Evolutionary conservation across 92 coral and sea anemone species (phyloP).

Genomic region (Anthopleura xanthogrammica): DNA sequence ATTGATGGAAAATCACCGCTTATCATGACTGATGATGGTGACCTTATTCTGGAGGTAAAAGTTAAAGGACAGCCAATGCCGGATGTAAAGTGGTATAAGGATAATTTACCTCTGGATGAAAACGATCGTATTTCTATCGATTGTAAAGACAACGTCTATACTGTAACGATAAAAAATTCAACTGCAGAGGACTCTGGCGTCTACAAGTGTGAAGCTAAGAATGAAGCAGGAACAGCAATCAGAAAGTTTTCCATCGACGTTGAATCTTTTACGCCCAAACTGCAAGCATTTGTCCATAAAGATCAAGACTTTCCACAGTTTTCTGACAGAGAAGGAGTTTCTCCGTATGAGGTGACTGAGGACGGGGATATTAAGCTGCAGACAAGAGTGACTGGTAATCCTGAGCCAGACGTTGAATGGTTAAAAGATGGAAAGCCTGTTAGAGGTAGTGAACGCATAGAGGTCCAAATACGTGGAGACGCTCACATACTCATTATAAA

Average conservation of each 20-base stretch:
- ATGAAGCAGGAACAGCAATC: slow-evolving; percentile 66
- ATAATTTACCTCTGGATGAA: slow-evolving; percentile 63
- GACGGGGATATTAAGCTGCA: slow-evolving; percentile 66
- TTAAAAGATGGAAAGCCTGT: slow-evolving; percentile 74
- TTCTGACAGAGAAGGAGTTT: slow-evolving; percentile 48
- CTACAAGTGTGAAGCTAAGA: slow-evolving; percentile 80
- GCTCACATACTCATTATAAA: slow-evolving; percentile 62
- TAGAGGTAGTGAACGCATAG: slow-evolving; percentile 26
- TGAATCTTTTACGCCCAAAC: slow-evolving; percentile 46
- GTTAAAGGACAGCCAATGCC: slow-evolving; percentile 73
- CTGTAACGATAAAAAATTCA: slow-evolving; percentile 63
- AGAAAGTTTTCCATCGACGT: slow-evolving; percentile 65
- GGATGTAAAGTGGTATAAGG: slow-evolving; percentile 72
- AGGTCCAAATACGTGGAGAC: slow-evolving; percentile 51
- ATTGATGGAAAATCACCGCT: slow-evolving; percentile 48
- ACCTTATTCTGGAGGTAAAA: slow-evolving; percentile 74
- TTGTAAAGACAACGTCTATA: slow-evolving; percentile 62
- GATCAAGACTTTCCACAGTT: slow-evolving; percentile 61
- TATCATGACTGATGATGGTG: slow-evolving; percentile 80
- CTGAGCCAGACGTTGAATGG: slow-evolving; percentile 95
- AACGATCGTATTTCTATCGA: slow-evolving; percentile 61
- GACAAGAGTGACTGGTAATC: slow-evolving; percentile 70
- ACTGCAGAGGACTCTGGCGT: slow-evolving; percentile 81
- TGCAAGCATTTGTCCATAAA: slow-evolving; percentile 48
- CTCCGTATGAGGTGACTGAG: slow-evolving; percentile 68